Conservation (phyloP, 1,140 invertebrate species). For the Sitobion miscanthi region DNA sequence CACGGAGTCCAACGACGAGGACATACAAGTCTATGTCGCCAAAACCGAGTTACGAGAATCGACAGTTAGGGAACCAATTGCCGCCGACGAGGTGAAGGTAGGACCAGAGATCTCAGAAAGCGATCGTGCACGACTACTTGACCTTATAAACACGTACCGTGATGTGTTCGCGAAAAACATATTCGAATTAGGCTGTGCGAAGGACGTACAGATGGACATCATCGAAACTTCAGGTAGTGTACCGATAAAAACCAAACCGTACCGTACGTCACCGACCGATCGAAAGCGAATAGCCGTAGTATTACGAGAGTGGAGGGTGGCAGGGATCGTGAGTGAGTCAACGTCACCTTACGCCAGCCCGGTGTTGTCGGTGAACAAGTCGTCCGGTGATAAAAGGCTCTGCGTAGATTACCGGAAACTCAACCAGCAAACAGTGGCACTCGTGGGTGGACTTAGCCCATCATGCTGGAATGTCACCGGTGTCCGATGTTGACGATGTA, state of each 20-base stretch:
- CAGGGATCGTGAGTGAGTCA: background rate
- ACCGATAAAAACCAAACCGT: background rate
- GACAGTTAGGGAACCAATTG: too few relatives aligned
- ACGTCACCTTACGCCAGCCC: conserved; percentile 59
- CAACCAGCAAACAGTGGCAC: conserved; percentile 56
- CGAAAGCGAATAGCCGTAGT: background rate
- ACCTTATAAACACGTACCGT: background rate
- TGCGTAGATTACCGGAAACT: conserved; percentile 3
- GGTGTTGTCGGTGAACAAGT: background rate
- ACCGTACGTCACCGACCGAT: background rate
- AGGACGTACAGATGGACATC: background rate
- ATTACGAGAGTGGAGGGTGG: background rate
- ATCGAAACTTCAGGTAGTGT: background rate
- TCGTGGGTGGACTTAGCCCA: too few relatives aligned
- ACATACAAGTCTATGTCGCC: background rate
- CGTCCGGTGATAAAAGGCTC: background rate
- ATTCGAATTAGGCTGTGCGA: background rate
- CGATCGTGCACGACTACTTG: too few relatives aligned
- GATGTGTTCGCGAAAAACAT: background rate
- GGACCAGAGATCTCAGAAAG: too few relatives aligned
- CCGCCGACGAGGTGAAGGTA: too few relatives aligned
- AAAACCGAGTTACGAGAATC: background rate
- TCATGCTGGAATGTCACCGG: too few relatives aligned
- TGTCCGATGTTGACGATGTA: too few relatives aligned
- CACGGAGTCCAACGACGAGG: too few relatives aligned